Base-by-base conservation (phyloP, 2,113 vertebrate species). In the Myotis davidii region DNA sequence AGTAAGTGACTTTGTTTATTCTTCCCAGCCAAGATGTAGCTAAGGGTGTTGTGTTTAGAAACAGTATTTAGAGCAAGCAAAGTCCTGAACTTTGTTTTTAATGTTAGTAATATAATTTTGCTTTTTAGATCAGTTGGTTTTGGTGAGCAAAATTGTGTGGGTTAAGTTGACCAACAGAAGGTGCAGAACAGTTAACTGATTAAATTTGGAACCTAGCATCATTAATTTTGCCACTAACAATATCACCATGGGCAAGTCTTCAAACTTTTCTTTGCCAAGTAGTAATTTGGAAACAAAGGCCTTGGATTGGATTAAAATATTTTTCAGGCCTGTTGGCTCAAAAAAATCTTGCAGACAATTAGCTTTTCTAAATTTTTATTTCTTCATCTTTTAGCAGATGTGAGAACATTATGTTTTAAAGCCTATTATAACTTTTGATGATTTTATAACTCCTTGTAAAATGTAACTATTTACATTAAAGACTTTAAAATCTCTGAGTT, bases 1-100 rank as follows among this genome's bases (percentile, higher is more conserved):
- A 99, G 99, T 99, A 99, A 99, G 99, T 99, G 95, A 92, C 96
- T 97, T 95, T 94, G 1, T 90, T 96, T 96, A 94, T 97, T 97
- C 96, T 82, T 96, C 90, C 89, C 97, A 95, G 85, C 88, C 92
- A 87, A 93, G 54, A 91, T 65, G 84, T 86, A 50, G 77, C 82
- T 34, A 95, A 76, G 29, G 92, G 82, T 59, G 37, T 29, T 3
- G 52, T 37, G 54, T 85, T 39, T 50, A 89, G 37, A 81, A 83
- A 11, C 45, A 91, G 56, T 65, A 8, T 82, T 84, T 85, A 81
- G 93, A 90, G 59, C 69, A 96, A 92, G 97, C 94, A 77, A 72
- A 77, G 32, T 90, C 85, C 88, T 95, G 37, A 94, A 56, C 64
- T 48, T 93, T 83, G 42, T 94, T 74, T 81, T 97, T 96, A 59